Evolutionary conservation across 2,888 invertebrate genomes (phyloP), one percentile per base, ranked within the genome.

Genomic region (Rhorus exstirpatorius): DNA sequence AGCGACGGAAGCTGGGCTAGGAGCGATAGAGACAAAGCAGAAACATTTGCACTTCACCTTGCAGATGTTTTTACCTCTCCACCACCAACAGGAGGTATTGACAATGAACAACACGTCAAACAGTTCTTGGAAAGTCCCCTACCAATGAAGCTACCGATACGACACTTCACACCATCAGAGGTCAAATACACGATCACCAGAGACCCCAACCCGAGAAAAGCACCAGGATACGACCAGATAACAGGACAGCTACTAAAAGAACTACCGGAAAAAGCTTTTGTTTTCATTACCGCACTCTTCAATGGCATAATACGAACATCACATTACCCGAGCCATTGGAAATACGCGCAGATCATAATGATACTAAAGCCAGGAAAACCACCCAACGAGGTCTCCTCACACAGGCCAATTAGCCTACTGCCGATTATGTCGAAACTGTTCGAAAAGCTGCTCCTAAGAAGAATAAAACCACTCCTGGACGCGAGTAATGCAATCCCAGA

Each of bases 261-360:
- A 17, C 84, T 88, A 8, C 87, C 88, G 10, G 61, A 31, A 74
- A 86, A 87, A 77, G 86, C 79, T 1, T 70, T 88, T 6, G 38
- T 80, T 0, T 77, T 80, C 38, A 24, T 90, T 1, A 86, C 87
- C 0, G 67, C 81, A 12, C 55, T 89, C 0, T 84, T 84, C 12
- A 90, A 89, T 58, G 87, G 89, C 24, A 6, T 84, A 12, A 12
- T 87, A 0, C 70, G 85, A 83, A 38, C 86, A 26, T 67, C 77
- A 6, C 86, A 87, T 21, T 83, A 88, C 6, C 88, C 88, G 0
- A 71, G 67, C 14, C 71, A 85, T 55, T 90, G 89, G 85, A 89
- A 89, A 80, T 41, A 79, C 7, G 75, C 81, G 8, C 38, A 83
- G 55, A 81, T 84, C 3, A 74, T 76, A 24, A 58, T 83, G 49